These are phyloP conservation scores for Capricornis sumatraensis DNA, from an alignment of 2,113 vertebrate genomes.

Conservation along the genomic window DNA sequence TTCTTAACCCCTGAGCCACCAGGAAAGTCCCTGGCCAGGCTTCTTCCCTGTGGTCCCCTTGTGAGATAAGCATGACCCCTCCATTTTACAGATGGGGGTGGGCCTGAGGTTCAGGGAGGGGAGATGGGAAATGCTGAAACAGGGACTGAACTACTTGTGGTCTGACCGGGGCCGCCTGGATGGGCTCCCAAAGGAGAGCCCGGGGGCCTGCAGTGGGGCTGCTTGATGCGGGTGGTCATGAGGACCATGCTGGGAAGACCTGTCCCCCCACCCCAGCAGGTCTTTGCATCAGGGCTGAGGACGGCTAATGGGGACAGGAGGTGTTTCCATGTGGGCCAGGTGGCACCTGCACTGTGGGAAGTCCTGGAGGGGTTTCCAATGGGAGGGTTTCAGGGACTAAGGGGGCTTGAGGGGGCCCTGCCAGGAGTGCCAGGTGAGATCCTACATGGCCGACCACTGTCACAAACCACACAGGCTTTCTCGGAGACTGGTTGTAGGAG, in stretches of 20 bases:
- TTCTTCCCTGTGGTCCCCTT: not conserved
- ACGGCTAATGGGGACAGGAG: not conserved
- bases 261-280: rapidly evolving
- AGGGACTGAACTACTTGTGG: not conserved
- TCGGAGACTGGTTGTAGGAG: not conserved
- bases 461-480: not conserved
- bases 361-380: rapidly evolving
- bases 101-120: not conserved
- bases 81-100: not conserved
- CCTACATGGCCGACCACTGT: not conserved
- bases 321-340: not conserved
- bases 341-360: not conserved
- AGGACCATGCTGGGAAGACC: not conserved
- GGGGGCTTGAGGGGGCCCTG: not conserved
- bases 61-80: not conserved
- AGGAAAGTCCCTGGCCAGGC: not conserved
- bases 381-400: not conserved
- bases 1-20: not conserved
- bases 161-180: rapidly evolving
- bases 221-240: too few relatives aligned
- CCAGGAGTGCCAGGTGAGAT: not conserved
- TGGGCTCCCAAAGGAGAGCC: not conserved
- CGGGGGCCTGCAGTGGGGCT: not conserved
- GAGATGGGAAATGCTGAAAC: not conserved
- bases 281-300: too few relatives aligned